Evolutionary conservation across 2,797 vertebrate genomes (phyloP), one percentile per base, ranked within the genome.

Genomic region (Sebastes hopkinsi): DNA sequence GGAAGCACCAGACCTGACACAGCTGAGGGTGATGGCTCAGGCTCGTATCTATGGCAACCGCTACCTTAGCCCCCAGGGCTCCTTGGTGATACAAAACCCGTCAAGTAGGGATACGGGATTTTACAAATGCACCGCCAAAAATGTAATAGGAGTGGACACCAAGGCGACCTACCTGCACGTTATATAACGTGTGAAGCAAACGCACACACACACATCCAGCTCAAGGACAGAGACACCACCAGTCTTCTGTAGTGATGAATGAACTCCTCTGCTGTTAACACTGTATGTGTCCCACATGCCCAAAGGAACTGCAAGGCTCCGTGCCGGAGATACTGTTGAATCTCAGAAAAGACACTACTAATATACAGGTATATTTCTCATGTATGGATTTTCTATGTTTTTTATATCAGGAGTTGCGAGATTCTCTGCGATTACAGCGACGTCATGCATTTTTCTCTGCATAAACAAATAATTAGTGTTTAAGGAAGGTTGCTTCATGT

Each of bases 91-190:
- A 84, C 97, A 98, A 87, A 97, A 96, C 52, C 95, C 96, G 0
- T 94, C 96, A 23, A 95, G 91, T 56, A 95, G 94, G 23, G 98
- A 99, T 84, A 95, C 95, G 0, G 98, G 98, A 56, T 97, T 97
- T 88, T 99, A 99, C 92, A 97, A 94, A 87, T 99, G 98, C 93
- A 97, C 94, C 0, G 98, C 98, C 22, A 97, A 95, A 88, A 99
- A 99, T 82, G 94, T 97, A 61, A 93, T 99, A 55, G 98, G 98
- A 71, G 94, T 93, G 9, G 98, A 99, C 94, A 96, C 95, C 60
- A 98, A 97, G 91, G 91, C 95, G 22, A 99, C 98, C 2, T 99
- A 98, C 56, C 80, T 99, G 76, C 97, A 99, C 79, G 95, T 99
- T 85, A 97, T 97, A 86, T 99, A 93, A 96, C 9, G 6, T 14